phyloP scores from a whole-genome alignment of 2,113 vertebrate genomes.

The Mionectes macconnelli region DNA sequence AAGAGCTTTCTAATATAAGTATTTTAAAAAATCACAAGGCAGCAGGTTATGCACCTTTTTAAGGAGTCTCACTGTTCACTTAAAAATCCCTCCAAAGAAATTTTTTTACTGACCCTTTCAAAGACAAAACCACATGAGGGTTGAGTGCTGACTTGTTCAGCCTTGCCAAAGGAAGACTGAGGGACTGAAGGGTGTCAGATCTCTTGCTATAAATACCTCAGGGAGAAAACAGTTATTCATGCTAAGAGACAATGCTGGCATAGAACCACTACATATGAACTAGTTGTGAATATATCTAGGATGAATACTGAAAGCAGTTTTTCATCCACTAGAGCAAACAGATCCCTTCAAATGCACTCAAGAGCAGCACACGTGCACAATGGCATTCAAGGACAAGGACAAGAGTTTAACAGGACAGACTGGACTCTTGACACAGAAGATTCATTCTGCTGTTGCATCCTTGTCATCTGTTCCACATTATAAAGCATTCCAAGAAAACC shows the following conservation, averaged over 20 bases:
- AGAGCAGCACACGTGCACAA: background rate
- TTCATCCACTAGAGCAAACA: background rate
- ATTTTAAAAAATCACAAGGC: background rate
- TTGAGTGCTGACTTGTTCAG: background rate
- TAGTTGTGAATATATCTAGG: background rate
- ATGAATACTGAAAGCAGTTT: background rate
- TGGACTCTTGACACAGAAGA: background rate
- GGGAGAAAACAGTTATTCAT: background rate
- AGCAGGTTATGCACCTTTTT: background rate
- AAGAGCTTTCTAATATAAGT: background rate
- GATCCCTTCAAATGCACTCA: background rate
- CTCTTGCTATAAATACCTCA: background rate
- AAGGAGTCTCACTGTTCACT: background rate
- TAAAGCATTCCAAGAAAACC: background rate
- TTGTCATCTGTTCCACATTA: background rate
- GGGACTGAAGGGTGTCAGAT: background rate
- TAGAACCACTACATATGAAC: background rate
- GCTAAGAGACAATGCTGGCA: background rate
- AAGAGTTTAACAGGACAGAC: background rate
- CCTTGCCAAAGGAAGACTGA: background rate
- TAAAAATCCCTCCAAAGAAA: background rate
- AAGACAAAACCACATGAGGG: background rate
- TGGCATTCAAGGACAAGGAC: background rate
- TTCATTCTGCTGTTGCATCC: background rate
- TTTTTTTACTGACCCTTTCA: background rate